Percentiles rank a stretch among this genome's conserved stretches.
Conservation (phyloP, 2,888 invertebrate species). For the Sclerodermus sp. region DNA sequence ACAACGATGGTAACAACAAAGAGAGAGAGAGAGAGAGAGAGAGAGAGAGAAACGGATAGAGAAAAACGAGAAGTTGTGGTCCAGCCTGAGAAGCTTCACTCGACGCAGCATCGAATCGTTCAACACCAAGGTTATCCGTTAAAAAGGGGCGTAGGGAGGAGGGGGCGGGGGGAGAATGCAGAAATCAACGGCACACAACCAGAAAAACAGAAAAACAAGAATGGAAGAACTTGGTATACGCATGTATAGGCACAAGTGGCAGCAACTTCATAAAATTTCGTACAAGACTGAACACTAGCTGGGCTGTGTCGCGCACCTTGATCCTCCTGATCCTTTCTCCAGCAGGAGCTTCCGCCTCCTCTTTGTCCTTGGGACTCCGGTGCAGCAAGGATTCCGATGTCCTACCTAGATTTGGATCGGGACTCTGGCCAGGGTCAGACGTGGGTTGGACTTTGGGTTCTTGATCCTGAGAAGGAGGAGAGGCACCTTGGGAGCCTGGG, state of each 20-base stretch:
- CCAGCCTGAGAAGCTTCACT: no score
- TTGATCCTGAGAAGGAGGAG: slow-evolving; percentile 2
- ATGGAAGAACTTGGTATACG: neutral
- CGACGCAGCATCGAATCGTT: no score
- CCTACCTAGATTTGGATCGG: slow-evolving; percentile 48
- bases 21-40: no score
- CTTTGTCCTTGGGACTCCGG: slow-evolving; percentile 27
- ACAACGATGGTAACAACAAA: no score
- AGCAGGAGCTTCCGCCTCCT: slow-evolving; percentile 10
- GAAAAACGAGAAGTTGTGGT: no score
- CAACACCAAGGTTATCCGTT: no score
- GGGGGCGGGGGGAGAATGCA: no score
- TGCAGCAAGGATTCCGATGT: slow-evolving; percentile 39
- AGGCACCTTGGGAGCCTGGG: slow-evolving; percentile 4
- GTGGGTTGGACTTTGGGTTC: slow-evolving; percentile 12
- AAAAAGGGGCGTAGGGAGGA: no score
- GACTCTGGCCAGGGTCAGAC: slow-evolving; percentile 27
- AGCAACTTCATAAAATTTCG: slow-evolving; percentile 21
- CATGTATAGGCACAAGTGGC: slow-evolving; percentile 7
- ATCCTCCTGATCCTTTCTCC: slow-evolving; percentile 45
- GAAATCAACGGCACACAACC: no score
- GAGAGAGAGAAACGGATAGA: no score
- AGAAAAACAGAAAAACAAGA: neutral
- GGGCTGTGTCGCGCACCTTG: slow-evolving; percentile 50
- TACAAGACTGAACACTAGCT: slow-evolving; percentile 41